A percentile compares a stretch with the other conserved stretches of the same genome.
These are phyloP conservation scores for Procambarus virginalis DNA, from an alignment of 1,140 invertebrate genomes.

Conservation along the genomic window DNA sequence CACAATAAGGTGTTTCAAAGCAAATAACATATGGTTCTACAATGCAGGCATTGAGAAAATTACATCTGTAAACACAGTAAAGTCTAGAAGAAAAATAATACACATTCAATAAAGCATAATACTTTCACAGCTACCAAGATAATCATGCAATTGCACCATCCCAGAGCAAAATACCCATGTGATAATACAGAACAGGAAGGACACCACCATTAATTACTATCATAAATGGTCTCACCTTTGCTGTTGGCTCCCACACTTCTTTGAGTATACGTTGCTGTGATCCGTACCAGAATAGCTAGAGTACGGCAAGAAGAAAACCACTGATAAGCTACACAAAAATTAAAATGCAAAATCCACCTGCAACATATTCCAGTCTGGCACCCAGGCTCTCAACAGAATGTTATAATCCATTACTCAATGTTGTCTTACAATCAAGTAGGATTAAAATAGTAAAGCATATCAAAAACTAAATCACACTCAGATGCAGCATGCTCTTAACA, in stretches of 20 bases:
- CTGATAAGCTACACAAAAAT: conserved; percentile 62
- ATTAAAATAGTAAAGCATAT: not conserved
- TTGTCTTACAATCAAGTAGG: not conserved
- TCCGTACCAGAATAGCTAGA: conserved; percentile 82
- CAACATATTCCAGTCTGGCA: conserved; percentile 47
- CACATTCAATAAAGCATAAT: not conserved
- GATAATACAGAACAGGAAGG: not conserved
- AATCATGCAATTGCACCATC: conserved; percentile 8
- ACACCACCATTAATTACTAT: not conserved
- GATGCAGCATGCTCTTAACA: conserved; percentile 20
- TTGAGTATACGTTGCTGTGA: conserved; percentile 84
- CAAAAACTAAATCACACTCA: not conserved
- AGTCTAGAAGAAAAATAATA: no score
- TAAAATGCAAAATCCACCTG: conserved; percentile 47
- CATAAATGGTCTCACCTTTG: conserved; percentile 75
- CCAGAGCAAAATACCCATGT: not conserved
- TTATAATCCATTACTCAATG: not conserved
- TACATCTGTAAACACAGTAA: no score
- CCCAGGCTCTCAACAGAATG: conserved; percentile 32
- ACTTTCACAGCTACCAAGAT: not conserved
- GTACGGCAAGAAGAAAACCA: conserved; percentile 57
- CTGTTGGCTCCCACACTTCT: conserved; percentile 79
- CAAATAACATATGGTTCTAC: no score
- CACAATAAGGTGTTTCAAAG: no score
- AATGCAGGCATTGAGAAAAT: no score